A percentile compares a stretch with the other conserved stretches of the same genome.
These are phyloP conservation scores for Sitta carolinensis DNA, from an alignment of 2,797 vertebrate species.

Conservation along the genomic window DNA sequence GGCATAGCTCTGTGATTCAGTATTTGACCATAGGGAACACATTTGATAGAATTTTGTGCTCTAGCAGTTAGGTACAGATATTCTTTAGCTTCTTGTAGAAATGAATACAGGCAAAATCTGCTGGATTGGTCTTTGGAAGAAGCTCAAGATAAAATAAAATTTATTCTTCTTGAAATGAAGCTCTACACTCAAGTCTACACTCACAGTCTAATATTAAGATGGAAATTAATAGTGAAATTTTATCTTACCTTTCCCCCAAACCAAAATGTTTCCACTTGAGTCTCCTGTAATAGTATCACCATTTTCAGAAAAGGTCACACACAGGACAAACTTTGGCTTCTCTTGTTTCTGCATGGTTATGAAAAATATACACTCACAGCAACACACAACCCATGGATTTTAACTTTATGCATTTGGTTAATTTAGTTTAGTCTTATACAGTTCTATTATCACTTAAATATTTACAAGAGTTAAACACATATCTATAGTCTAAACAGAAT, in stretches of 20 bases:
- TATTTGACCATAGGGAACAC: background rate
- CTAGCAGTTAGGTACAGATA: background rate
- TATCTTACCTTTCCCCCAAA: conserved; percentile 96
- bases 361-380: conserved; percentile 20
- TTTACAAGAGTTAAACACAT: background rate
- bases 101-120: background rate
- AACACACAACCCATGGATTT: background rate
- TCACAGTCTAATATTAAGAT: background rate
- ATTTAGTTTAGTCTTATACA: background rate
- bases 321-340: conserved; percentile 99
- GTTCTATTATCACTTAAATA: background rate
- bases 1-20: background rate
- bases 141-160: background rate
- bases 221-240: background rate
- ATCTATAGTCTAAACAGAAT: background rate
- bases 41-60: background rate
- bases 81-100: background rate
- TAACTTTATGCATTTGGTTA: background rate
- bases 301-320: conserved; percentile 97
- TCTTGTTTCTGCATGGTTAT: conserved; percentile 91
- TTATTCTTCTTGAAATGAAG: background rate
- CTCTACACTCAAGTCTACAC: background rate
- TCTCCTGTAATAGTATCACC: conserved; percentile 97
- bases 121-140: background rate
- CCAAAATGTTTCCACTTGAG: conserved; percentile 96